Evolutionary conservation across 2,113 vertebrate genomes (phyloP).

Genomic region (Ceyx margarethae): DNA sequence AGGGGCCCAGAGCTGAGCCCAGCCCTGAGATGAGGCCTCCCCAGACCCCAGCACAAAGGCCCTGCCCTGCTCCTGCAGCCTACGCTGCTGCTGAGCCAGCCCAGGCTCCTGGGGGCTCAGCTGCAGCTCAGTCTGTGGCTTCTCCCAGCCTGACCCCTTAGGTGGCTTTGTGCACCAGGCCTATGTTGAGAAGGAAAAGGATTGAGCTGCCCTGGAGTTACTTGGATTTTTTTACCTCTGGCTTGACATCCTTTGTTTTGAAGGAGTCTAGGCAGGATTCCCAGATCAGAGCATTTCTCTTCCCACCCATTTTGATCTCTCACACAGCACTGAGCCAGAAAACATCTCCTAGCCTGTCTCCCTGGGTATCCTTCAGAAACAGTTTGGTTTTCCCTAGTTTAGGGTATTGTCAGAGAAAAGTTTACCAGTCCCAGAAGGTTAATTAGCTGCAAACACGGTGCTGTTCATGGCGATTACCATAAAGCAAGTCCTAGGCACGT

Average conservation of each 20-base stretch:
- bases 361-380: not conserved
- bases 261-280: not conserved
- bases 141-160: not conserved
- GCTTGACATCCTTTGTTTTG: not conserved
- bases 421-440: not conserved
- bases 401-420: not conserved
- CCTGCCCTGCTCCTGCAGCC: no score
- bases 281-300: not conserved
- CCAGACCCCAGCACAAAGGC: no score
- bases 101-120: not conserved
- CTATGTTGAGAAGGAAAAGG: not conserved
- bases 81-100: no score
- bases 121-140: not conserved
- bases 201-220: not conserved
- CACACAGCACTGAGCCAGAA: not conserved
- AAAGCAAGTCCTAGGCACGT: not conserved
- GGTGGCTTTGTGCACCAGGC: not conserved
- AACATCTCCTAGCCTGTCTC: not conserved
- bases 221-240: not conserved
- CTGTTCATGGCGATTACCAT: not conserved
- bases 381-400: not conserved
- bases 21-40: no score
- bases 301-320: not conserved
- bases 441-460: not conserved
- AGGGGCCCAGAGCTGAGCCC: no score